phyloP scores from a whole-genome alignment of 2,888 invertebrate genomes.

The Machimus rusticus region DNA sequence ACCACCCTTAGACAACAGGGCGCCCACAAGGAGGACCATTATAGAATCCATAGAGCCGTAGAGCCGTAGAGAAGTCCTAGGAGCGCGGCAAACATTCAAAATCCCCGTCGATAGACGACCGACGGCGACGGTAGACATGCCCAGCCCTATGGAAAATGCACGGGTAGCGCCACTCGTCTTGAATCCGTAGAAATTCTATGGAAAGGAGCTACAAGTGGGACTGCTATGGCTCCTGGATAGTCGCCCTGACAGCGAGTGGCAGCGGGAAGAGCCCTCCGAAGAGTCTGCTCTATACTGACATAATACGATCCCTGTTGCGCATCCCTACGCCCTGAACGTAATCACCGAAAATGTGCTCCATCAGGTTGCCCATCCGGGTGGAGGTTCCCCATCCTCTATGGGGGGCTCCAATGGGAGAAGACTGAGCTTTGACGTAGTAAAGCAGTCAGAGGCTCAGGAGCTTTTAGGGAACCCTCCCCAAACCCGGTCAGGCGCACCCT shows the following conservation, averaged over 20 bases:
- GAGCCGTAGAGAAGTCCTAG: not conserved
- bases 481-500: not conserved
- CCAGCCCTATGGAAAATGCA: not conserved
- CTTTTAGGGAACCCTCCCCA: not conserved
- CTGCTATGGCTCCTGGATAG: not conserved
- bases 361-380: not conserved
- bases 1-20: not conserved
- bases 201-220: conserved; percentile 6
- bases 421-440: not conserved
- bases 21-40: not conserved
- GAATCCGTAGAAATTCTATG: not conserved
- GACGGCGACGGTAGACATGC: not conserved
- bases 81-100: not conserved
- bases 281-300: not conserved
- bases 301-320: conserved; percentile 46
- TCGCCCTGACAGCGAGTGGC: not conserved
- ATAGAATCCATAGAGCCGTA: not conserved
- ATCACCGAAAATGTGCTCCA: not conserved
- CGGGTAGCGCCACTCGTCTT: not conserved
- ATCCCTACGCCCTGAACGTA: conserved; percentile 26
- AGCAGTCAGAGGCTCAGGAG: not conserved
- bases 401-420: not conserved
- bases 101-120: not conserved
- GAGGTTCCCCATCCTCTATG: not conserved
- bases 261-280: not conserved